Evolutionary conservation across 2,888 invertebrate species (phyloP).

Genomic region (Lamellibrachia satsuma): DNA sequence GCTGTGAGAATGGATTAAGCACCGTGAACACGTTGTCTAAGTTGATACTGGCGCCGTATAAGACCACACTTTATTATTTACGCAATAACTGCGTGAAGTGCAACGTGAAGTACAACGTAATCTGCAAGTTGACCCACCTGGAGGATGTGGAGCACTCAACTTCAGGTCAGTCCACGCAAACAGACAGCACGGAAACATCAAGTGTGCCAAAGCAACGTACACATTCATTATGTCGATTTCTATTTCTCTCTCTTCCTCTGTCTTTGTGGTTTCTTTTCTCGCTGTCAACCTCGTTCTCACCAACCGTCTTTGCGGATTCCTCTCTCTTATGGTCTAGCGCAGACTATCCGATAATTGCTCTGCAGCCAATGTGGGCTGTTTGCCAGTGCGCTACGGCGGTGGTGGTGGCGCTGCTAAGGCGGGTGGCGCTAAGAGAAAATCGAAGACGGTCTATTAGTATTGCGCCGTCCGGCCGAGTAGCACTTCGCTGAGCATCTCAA

Average conservation of each 20-base stretch:
- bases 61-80: no score
- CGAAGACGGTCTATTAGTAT: constrained; percentile 13
- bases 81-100: no score
- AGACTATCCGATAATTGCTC: background rate
- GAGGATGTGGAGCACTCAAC: background rate
- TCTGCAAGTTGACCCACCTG: background rate
- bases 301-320: background rate
- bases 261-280: background rate
- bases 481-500: background rate
- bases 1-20: no score
- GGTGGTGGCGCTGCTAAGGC: background rate
- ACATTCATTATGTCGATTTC: background rate
- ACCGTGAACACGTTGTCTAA: no score
- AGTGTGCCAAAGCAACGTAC: background rate
- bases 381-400: background rate
- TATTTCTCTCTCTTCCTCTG: background rate
- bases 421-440: constrained; percentile 13
- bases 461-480: constrained; percentile 13
- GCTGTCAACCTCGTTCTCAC: background rate
- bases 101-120: background rate
- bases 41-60: no score
- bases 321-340: background rate
- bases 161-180: background rate
- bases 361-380: background rate
- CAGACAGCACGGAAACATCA: background rate